Conservation (phyloP, 2,797 vertebrate genomes). For the Hybognathus amarus region DNA sequence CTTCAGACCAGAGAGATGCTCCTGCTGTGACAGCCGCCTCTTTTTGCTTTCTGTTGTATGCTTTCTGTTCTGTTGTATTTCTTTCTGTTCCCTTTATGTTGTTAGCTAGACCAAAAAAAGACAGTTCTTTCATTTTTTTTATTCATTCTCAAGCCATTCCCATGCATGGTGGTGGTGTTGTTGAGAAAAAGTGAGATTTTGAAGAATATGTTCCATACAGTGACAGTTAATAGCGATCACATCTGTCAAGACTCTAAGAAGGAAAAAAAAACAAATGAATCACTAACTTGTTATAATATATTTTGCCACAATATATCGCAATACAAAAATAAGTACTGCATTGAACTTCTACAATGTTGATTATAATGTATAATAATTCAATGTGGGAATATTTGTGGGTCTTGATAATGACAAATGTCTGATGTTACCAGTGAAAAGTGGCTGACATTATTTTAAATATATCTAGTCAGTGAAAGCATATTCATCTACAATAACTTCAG, state of each 20-base stretch:
- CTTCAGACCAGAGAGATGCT: conserved; percentile 16
- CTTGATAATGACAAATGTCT: no score
- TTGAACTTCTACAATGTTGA: no score
- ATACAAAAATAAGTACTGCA: no score
- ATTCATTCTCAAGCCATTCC: neutral
- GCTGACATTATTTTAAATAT: no score
- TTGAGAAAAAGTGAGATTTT: neutral
- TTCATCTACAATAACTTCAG: no score
- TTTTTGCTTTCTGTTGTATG: neutral
- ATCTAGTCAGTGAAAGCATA: no score
- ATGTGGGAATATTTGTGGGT: no score
- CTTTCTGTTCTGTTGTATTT: no score
- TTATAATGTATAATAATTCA: no score
- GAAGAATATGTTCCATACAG: neutral
- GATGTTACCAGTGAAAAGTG: no score
- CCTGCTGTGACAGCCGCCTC: conserved; percentile 27
- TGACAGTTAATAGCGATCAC: neutral
- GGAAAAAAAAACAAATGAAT: neutral
- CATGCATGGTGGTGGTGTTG: neutral
- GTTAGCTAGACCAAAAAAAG: neutral
- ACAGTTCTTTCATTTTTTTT: neutral
- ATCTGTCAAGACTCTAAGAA: neutral
- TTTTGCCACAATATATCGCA: no score
- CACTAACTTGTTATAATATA: no score
- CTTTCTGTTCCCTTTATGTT: neutral